Base-by-base conservation (phyloP, 2,113 vertebrate genomes). In the Lepisosteus oculatus region DNA sequence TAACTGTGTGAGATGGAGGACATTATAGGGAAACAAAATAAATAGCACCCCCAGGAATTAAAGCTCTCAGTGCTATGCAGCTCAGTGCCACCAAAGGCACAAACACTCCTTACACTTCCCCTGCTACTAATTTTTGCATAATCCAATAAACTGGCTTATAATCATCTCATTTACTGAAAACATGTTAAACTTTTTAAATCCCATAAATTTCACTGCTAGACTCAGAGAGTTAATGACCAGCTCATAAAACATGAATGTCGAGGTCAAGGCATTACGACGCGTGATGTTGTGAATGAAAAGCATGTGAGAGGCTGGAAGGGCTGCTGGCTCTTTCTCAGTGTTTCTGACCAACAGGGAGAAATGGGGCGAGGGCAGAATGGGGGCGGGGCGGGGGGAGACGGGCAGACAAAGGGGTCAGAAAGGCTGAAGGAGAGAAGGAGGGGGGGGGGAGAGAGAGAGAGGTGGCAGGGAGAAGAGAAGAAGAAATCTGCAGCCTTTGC, bases 271-370 rank as follows among this genome's bases (percentile, higher is more conserved):
- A 83, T 76, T 70, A 63, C 77, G 79, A 85, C 80, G 83, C 85
- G 81, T 85, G 81, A 90, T 82, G 78, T 76, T 79, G 82, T 77
- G 84, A 89, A 91, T 87, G 81, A 85, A 84, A 87, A 86, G 85
- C 87, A 86, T 85, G 84, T 88, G 85, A 84, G 81, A 70, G 65
- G 63, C 75, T 63, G 67, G 76, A 78, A 69, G 68, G 43, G 64
- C 64, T 73, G 55, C 70, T 80, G 78, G 76, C 74, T 55, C 45
- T 59, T 11, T 71, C 73, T 77, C 79, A 78, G 68, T 55, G 51
- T 69, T 70, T 71, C 78, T 80, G 78, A 78, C 77, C 72, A 62
- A 70, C 68, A 67, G 57, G 72, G 66, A 56, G 17, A 43, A 63
- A 56, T 64, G 68, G 76, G 67, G 57, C 63, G 72, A 77, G 74